Base-by-base conservation (phyloP, 2,797 vertebrate species). In the Amblyraja radiata region DNA sequence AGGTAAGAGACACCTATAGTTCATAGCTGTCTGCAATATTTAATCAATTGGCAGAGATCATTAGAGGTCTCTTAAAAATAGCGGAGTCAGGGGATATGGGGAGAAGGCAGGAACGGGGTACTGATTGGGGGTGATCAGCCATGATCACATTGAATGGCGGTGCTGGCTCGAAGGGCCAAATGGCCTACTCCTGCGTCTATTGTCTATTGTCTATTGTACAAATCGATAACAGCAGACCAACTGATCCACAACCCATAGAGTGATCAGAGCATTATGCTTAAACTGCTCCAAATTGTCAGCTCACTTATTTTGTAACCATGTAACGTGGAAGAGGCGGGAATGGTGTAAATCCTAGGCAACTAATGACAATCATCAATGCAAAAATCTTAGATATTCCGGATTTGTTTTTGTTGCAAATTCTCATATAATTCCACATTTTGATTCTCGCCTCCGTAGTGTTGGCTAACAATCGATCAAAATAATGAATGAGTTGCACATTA, bases 1-100 rank as follows among this genome's bases (percentile, higher is more conserved):
- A 99, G 98, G 99, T 99, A 94, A 95, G 96, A 7, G 84, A 16
- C 8, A 36, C 58, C 28, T 14, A 65, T 14, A 2, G n/a, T 63
- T 21, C n/a, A 63, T 0, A 4, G 1, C n/a, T 36, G n/a, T 68
- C n/a, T 88, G 6, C n/a, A 9, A 11, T 36, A 65, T 21, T 63
- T 88, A 63, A 36, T 36, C 18, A 23, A 9, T 68, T 32, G 16
- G 11, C 58, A 63, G 28, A 7, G 13, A 6, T 63, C 46, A 28
- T 76, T 76, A 84, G 23, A 0, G 61, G 54, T 32, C 32, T 32
- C 32, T 32, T 32, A 32, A 32, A 32, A 32, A 0, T 32, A 32
- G 32, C 32, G 32, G 32, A 32, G 32, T 32, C 32, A 32, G 32
- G 32, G 32, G 32, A 32, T 32, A 32, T 32, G 32, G 32, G 32